Conservation (phyloP, 2,113 vertebrate genomes). For the Pandion haliaetus region DNA sequence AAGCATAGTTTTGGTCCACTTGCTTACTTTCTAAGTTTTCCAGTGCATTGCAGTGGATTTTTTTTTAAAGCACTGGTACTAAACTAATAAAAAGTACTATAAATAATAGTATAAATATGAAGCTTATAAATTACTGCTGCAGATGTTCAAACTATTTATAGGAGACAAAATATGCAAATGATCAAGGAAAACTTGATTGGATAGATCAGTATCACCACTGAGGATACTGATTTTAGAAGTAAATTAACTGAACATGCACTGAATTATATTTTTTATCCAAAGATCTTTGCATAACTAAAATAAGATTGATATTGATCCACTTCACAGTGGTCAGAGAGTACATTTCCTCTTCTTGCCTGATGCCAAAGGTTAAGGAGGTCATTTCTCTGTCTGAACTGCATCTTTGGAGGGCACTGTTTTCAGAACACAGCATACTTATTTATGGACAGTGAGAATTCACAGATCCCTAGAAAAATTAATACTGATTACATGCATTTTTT, state of each 20-base stretch:
- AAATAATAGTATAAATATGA: conserved; percentile 27
- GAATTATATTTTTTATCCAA: conserved; percentile 27
- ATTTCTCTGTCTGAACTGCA: neutral
- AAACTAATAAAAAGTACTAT: conserved; percentile 40
- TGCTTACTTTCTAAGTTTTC: neutral
- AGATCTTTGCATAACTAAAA: neutral
- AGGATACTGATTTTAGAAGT: conserved; percentile 24
- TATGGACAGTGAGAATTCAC: neutral
- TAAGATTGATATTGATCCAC: neutral
- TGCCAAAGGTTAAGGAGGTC: neutral
- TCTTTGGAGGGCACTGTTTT: neutral
- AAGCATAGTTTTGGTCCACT: neutral
- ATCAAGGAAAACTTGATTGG: conserved; percentile 41
- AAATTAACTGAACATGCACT: conserved; percentile 13
- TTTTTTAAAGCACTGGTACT: neutral
- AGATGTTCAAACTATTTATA: conserved; percentile 64
- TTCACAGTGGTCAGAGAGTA: neutral
- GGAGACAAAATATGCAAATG: conserved; percentile 54
- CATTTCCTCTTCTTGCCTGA: neutral
- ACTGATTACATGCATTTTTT: neutral
- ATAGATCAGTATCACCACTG: conserved; percentile 11
- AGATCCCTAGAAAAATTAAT: neutral
- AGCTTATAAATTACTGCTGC: conserved; percentile 8
- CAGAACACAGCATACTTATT: neutral
- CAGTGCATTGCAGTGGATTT: neutral